Conservation (phyloP, 2,113 vertebrate genomes). For the Gobio gobio region DNA sequence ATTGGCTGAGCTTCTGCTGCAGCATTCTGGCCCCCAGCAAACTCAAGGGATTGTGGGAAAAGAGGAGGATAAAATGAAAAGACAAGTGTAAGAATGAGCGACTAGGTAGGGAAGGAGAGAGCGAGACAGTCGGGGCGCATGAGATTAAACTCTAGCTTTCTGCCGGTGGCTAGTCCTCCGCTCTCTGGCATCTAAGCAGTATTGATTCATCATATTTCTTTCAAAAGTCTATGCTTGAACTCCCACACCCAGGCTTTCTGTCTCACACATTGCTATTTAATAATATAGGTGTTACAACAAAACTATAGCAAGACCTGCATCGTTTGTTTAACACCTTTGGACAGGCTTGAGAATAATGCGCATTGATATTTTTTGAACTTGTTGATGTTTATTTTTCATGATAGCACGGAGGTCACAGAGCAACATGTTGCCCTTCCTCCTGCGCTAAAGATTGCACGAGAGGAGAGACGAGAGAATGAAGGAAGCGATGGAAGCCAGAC, state of each 20-base stretch:
- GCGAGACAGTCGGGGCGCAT: background rate
- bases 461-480: conserved; percentile 15
- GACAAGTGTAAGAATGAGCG: conserved; percentile 80
- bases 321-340: background rate
- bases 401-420: conserved; percentile 30
- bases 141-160: conserved; percentile 42
- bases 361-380: background rate
- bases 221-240: conserved; percentile 11
- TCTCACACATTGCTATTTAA: background rate
- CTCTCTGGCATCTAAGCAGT: background rate
- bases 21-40: conserved; percentile 80
- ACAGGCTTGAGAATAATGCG: background rate
- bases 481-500: background rate
- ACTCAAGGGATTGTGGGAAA: conserved; percentile 75
- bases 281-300: conserved; percentile 18
- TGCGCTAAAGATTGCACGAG: conserved; percentile 35
- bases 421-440: background rate
- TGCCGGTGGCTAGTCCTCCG: background rate
- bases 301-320: background rate
- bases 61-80: conserved; percentile 81
- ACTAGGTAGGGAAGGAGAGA: conserved; percentile 41
- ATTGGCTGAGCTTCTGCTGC: conserved; percentile 83
- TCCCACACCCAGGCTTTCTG: background rate
- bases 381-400: conserved; percentile 3
- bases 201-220: conserved; percentile 28